A percentile compares a stretch with the other conserved stretches of the same genome.
Conservation (phyloP, 1,140 invertebrate genomes). For the Sarcophaga peregrina region DNA sequence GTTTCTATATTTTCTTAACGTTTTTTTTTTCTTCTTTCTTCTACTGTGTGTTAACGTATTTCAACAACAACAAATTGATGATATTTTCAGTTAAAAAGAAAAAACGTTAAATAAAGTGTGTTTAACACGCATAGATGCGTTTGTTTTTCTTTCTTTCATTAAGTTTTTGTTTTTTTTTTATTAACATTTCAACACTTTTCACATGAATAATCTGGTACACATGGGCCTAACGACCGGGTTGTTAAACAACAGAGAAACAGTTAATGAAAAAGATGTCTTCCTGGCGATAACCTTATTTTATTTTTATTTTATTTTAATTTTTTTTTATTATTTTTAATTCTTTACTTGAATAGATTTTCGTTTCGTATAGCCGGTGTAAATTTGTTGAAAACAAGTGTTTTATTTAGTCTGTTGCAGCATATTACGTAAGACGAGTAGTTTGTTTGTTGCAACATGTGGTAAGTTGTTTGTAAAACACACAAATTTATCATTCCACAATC, state of each 20-base stretch:
- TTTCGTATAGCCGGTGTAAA: background rate
- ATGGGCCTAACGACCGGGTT: background rate
- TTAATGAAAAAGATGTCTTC: constrained; percentile 38
- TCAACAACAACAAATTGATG: constrained; percentile 20
- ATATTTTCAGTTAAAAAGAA: background rate
- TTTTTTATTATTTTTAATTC: background rate
- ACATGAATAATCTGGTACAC: background rate
- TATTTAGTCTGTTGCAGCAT: background rate
- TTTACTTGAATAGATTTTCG: constrained; percentile 6
- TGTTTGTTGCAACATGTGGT: constrained; percentile 10
- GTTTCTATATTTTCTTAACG: background rate
- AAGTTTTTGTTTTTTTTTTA: background rate
- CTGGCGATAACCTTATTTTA: constrained; percentile 26
- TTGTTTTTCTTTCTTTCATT: background rate
- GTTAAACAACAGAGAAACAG: constrained; percentile 17
- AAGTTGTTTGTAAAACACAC: constrained; percentile 8
- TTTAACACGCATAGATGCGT: constrained; percentile 40
- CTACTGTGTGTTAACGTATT: background rate
- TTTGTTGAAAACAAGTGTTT: constrained; percentile 14
- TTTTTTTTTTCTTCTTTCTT: background rate
- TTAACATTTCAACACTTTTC: background rate
- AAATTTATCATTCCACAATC: background rate
- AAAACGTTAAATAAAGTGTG: background rate
- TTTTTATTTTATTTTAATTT: background rate
- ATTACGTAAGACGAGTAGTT: constrained; percentile 36